Evolutionary conservation across 2,113 vertebrate genomes (phyloP).

Genomic region (Macroglossus sobrinus): DNA sequence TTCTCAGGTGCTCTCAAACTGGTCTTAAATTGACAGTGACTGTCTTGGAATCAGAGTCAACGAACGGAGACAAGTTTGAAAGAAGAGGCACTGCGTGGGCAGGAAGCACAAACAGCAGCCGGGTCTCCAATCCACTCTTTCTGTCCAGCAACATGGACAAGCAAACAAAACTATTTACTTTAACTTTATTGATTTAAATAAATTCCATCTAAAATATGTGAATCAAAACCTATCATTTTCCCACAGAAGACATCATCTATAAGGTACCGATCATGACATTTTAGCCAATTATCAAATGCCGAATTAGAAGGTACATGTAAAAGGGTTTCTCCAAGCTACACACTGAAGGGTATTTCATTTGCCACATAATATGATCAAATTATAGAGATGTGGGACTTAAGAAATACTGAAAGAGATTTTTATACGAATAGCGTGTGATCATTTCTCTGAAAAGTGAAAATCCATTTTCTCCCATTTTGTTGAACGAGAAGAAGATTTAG

Average conservation of each 20-base stretch:
- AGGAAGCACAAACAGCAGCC: background rate
- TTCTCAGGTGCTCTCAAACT: background rate
- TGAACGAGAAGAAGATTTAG: slow-evolving; percentile 59
- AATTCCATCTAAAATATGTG: background rate
- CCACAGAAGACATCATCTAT: slow-evolving; percentile 65
- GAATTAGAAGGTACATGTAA: slow-evolving; percentile 69
- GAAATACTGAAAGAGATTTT: slow-evolving; percentile 67
- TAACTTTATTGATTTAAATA: background rate
- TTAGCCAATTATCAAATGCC: slow-evolving; percentile 62
- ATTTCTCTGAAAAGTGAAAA: slow-evolving; percentile 72
- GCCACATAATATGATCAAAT: slow-evolving; percentile 75
- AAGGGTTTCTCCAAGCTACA: slow-evolving; percentile 71
- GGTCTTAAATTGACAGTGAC: background rate
- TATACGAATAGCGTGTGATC: slow-evolving; percentile 70
- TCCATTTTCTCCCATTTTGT: slow-evolving; percentile 72
- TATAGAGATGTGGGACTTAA: slow-evolving; percentile 74
- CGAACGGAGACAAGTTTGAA: background rate
- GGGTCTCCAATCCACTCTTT: background rate
- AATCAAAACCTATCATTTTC: slow-evolving; percentile 59
- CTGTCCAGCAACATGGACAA: background rate
- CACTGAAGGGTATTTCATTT: slow-evolving; percentile 77
- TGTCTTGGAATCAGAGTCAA: background rate
- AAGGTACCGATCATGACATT: slow-evolving; percentile 61
- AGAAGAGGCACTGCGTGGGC: background rate
- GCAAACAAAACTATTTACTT: background rate